A percentile compares a stretch with the other conserved stretches of the same genome.
Conservation (phyloP, 1,140 invertebrate genomes). For the Drosophila pseudoananassae region DNA sequence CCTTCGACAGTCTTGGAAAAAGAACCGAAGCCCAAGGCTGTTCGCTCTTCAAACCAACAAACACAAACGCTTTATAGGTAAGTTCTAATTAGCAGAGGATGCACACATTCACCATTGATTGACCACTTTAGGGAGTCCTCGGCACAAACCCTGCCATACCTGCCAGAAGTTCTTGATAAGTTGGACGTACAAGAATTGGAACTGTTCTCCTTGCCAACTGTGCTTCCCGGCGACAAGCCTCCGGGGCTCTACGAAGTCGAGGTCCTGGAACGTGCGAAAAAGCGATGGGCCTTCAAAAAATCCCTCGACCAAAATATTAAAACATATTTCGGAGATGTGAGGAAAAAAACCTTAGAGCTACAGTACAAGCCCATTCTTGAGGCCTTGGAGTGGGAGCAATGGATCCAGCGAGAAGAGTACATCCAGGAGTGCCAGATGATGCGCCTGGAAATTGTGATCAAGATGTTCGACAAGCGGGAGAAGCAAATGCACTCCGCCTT, state of each 20-base stretch:
- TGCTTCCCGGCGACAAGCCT: conserved; percentile 50
- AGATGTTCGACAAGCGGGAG: conserved; percentile 82
- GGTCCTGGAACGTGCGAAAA: conserved; percentile 72
- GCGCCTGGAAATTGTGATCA: conserved; percentile 85
- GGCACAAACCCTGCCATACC: conserved; percentile 90
- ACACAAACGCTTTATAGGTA: conserved; percentile 77
- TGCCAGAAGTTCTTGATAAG: conserved; percentile 82
- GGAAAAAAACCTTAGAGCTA: conserved; percentile 27
- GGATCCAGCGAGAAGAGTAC: conserved; percentile 84
- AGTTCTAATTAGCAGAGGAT: background rate
- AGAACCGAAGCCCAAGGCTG: conserved; percentile 47
- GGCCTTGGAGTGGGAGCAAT: conserved; percentile 83
- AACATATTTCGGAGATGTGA: conserved; percentile 23
- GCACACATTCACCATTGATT: background rate
- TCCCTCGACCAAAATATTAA: conserved; percentile 57
- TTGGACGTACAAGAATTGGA: conserved; percentile 40
- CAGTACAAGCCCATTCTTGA: conserved; percentile 56
- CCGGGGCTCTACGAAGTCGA: conserved; percentile 74
- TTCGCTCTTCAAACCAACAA: conserved; percentile 55
- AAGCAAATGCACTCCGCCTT: conserved; percentile 77
- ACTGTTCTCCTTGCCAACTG: conserved; percentile 58
- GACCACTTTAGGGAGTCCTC: conserved; percentile 86
- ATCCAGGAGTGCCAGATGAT: conserved; percentile 86
- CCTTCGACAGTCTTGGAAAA: conserved; percentile 15
- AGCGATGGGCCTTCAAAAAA: conserved; percentile 69